Percentiles rank a stretch among this genome's conserved stretches.
Evolutionary conservation across 2,888 invertebrate species (phyloP).

Genomic region (Trichopoda pennipes): DNA sequence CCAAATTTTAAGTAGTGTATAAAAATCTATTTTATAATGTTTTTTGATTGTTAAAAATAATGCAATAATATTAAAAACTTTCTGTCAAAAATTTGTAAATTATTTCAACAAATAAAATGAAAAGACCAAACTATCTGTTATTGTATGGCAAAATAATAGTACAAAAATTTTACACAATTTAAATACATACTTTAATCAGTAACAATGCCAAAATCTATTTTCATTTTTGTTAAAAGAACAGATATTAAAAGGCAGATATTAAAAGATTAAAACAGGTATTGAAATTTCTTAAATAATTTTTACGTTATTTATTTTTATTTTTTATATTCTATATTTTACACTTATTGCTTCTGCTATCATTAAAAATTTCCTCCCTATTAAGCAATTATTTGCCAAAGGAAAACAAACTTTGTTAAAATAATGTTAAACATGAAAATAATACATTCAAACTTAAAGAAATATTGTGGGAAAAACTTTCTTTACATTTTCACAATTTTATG

Average conservation of each 20-base stretch:
- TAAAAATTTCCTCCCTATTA: constrained; percentile 39
- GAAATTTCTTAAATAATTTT: not conserved
- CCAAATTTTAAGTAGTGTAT: no score
- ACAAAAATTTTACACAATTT: constrained; percentile 15
- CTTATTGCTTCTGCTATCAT: no score
- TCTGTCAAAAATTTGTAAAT: no score
- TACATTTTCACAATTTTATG: constrained; percentile 41
- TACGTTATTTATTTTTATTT: not conserved
- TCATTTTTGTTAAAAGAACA: not conserved
- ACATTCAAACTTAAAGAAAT: constrained; percentile 45
- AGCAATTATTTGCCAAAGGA: constrained; percentile 62
- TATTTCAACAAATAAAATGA: constrained; percentile 37
- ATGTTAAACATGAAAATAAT: constrained; percentile 42
- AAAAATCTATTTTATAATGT: no score
- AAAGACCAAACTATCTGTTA: constrained; percentile 30
- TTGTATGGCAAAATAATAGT: not conserved
- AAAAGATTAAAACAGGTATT: not conserved
- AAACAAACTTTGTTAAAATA: constrained; percentile 41
- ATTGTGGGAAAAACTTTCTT: constrained; percentile 39
- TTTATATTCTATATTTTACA: not conserved
- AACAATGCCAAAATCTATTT: constrained; percentile 8
- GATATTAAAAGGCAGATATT: not conserved
- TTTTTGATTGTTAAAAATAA: no score
- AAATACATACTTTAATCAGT: not conserved
- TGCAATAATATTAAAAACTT: no score